These are phyloP conservation scores for Atherinosoma microstoma DNA, from an alignment of 2,797 vertebrate genomes.

Conservation along the genomic window DNA sequence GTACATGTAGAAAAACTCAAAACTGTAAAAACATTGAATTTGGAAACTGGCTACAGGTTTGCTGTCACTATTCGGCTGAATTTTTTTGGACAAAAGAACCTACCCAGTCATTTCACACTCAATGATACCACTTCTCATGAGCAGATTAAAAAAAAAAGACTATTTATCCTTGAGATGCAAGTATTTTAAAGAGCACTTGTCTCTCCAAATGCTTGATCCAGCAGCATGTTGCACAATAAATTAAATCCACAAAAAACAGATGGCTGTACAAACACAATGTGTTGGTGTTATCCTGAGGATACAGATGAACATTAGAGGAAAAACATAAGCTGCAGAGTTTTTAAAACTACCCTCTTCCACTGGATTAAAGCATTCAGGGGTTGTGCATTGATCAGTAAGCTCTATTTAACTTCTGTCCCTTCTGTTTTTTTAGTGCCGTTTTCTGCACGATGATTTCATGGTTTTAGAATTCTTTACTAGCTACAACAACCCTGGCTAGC, in stretches of 20 bases:
- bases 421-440: neutral
- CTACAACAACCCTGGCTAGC: neutral
- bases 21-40: slow-evolving; percentile 3
- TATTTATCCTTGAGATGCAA: neutral
- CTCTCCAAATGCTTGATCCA: slow-evolving; percentile 14
- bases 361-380: neutral
- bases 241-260: neutral
- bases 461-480: neutral
- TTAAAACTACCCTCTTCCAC: neutral
- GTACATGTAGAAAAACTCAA: slow-evolving; percentile 31
- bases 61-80: slow-evolving; percentile 3
- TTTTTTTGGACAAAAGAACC: neutral
- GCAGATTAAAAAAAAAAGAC: neutral
- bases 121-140: neutral
- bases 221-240: slow-evolving; percentile 11
- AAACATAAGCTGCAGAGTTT: neutral
- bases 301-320: no score
- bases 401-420: neutral
- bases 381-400: neutral
- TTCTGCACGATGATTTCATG: neutral
- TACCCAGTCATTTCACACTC: neutral
- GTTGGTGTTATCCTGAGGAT: no score
- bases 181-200: neutral
- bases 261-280: neutral
- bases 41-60: neutral